Conservation (phyloP, 2,113 vertebrate genomes). For the Gymnogyps californianus region DNA sequence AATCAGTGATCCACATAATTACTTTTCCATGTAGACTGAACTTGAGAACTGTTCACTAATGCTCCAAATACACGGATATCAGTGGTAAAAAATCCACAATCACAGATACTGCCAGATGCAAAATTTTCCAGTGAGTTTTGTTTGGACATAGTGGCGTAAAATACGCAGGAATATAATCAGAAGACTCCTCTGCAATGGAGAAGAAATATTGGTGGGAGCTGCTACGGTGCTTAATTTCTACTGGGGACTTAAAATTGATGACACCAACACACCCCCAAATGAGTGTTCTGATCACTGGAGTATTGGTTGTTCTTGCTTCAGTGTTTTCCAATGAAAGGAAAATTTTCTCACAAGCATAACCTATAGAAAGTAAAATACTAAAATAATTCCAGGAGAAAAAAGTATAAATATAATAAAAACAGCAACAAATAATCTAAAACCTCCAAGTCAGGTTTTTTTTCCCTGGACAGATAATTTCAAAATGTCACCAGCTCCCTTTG, state of each 20-base stretch:
- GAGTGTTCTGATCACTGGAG: not conserved
- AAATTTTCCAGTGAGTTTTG: not conserved
- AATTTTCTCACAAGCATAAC: not conserved
- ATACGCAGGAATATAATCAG: not conserved
- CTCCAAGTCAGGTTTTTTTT: not conserved
- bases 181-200: not conserved
- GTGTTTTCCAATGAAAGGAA: not conserved
- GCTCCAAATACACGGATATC: not conserved
- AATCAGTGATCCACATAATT: conserved; percentile 13
- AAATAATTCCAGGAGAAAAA: not conserved
- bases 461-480: not conserved
- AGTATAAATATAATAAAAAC: not conserved
- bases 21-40: not conserved
- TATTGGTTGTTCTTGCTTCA: not conserved
- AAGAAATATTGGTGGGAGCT: not conserved
- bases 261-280: not conserved
- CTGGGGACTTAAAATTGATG: too few relatives aligned
- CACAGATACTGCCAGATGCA: not conserved
- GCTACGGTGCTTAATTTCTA: not conserved
- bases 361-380: not conserved
- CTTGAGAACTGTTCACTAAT: not conserved
- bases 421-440: not conserved
- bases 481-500: not conserved
- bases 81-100: not conserved
- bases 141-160: not conserved